These are phyloP conservation scores for Ctena decussata DNA, from an alignment of 2,888 invertebrate genomes.

Conservation along the genomic window DNA sequence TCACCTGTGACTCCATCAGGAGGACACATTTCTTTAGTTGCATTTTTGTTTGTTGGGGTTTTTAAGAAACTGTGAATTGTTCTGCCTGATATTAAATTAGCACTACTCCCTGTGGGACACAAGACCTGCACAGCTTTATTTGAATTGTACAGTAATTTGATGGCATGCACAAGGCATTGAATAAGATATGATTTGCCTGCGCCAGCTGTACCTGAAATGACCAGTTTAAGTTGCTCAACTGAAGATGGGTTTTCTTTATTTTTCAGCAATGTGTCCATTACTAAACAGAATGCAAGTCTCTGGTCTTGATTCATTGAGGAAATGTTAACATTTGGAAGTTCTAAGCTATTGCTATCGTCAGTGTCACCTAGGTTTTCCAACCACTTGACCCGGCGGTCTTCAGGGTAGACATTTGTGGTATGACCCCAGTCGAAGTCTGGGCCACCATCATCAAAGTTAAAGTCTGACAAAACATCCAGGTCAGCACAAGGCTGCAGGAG, in stretches of 20 bases:
- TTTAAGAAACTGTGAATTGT: constrained; percentile 53
- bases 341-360: background rate
- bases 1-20: too few relatives aligned
- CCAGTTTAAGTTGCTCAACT: background rate
- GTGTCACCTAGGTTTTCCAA: constrained; percentile 21
- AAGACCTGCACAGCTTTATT: constrained; percentile 6
- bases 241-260: background rate
- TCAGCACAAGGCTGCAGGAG: constrained; percentile 43
- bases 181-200: background rate
- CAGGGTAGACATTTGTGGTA: constrained; percentile 28
- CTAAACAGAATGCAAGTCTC: background rate
- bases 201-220: background rate
- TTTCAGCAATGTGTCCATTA: background rate
- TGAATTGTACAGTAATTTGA: background rate
- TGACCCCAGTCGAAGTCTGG: constrained; percentile 51
- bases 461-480: constrained; percentile 19
- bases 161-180: background rate
- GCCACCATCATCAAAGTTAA: constrained; percentile 68
- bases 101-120: constrained; percentile 43
- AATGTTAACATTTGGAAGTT: constrained; percentile 36
- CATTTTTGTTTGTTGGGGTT: too few relatives aligned
- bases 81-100: constrained; percentile 57
- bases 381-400: constrained; percentile 34
- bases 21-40: too few relatives aligned
- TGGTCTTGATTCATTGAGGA: background rate